A percentile compares a stretch with the other conserved stretches of the same genome.
These are phyloP conservation scores for Percina caprodes DNA, from an alignment of 2,113 vertebrate genomes.

Conservation along the genomic window DNA sequence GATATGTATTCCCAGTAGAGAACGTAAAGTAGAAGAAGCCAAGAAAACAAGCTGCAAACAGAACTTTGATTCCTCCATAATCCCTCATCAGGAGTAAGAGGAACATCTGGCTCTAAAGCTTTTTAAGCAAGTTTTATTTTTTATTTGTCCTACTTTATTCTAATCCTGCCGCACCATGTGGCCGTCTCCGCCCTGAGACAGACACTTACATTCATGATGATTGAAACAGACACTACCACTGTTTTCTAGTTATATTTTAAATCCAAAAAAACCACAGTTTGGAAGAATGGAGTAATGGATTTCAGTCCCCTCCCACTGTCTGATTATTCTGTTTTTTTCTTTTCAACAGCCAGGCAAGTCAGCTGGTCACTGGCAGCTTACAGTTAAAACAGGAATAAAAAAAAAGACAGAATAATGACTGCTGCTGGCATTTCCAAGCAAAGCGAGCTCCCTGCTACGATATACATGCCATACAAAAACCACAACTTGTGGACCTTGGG, in stretches of 20 bases:
- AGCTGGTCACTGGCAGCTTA: constrained; percentile 52
- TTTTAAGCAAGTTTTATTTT: constrained; percentile 82
- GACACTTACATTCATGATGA: constrained; percentile 55
- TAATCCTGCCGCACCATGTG: constrained; percentile 77
- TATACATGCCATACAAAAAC: constrained; percentile 21
- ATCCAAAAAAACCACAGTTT: constrained; percentile 29
- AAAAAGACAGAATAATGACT: constrained; percentile 47
- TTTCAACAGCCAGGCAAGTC: constrained; percentile 45
- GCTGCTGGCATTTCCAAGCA: constrained; percentile 45
- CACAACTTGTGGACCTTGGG: constrained; percentile 15
- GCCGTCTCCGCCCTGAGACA: constrained; percentile 51
- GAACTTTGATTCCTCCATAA: constrained; percentile 77
- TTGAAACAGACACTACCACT: constrained; percentile 52
- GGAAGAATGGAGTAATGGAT: constrained; percentile 51
- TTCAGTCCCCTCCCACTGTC: constrained; percentile 43
- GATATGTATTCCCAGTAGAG: constrained; percentile 11
- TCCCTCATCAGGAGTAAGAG: constrained; percentile 78
- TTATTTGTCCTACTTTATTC: constrained; percentile 85
- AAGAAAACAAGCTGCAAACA: constrained; percentile 59
- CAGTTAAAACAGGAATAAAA: constrained; percentile 6
- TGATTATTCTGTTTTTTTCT: constrained; percentile 60
- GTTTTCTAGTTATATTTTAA: constrained; percentile 19
- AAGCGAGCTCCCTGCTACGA: constrained; percentile 12
- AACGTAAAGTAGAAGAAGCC: constrained; percentile 18
- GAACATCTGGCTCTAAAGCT: constrained; percentile 83